These are phyloP conservation scores for Disparrhopalites patrizii DNA, from an alignment of 2,888 invertebrate species.

Conservation along the genomic window DNA sequence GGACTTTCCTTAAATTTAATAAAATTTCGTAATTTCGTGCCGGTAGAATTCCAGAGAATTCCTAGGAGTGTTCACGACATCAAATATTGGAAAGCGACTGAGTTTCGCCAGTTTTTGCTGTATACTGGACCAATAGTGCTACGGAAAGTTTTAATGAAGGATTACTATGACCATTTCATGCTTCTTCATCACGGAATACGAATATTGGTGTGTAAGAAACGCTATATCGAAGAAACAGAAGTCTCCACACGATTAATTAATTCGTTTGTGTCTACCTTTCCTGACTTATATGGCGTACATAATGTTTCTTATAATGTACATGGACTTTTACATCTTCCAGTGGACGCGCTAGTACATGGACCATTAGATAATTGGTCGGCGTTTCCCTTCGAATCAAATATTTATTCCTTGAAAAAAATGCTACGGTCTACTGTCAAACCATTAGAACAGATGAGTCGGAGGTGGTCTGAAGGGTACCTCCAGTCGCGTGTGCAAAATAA, in stretches of 20 bases:
- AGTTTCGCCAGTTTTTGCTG: conserved; percentile 47
- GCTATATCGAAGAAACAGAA: neutral
- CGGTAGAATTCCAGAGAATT: conserved; percentile 46
- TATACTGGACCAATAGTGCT: conserved; percentile 47
- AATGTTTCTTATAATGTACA: neutral
- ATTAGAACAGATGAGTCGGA: neutral
- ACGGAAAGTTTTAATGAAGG: conserved; percentile 27
- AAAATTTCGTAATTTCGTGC: neutral
- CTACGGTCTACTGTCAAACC: neutral
- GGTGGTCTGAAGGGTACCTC: neutral
- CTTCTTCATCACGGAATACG: conserved; percentile 14
- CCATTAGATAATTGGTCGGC: neutral
- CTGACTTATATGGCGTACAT: neutral
- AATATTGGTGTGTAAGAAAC: conserved; percentile 9
- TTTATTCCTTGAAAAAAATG: neutral
- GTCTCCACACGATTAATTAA: neutral
- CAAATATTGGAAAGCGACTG: conserved; percentile 48
- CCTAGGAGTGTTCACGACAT: conserved; percentile 44
- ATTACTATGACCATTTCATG: conserved; percentile 32
- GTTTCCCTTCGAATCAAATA: neutral
- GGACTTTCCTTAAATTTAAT: neutral
- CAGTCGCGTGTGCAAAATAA: neutral
- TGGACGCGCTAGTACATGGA: neutral
- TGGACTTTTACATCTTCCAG: neutral
- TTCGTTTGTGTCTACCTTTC: neutral